Evolutionary conservation across 2,888 invertebrate genomes (phyloP), one percentile per base, ranked within the genome.

Genomic region (Drosophila nigricruria): DNA sequence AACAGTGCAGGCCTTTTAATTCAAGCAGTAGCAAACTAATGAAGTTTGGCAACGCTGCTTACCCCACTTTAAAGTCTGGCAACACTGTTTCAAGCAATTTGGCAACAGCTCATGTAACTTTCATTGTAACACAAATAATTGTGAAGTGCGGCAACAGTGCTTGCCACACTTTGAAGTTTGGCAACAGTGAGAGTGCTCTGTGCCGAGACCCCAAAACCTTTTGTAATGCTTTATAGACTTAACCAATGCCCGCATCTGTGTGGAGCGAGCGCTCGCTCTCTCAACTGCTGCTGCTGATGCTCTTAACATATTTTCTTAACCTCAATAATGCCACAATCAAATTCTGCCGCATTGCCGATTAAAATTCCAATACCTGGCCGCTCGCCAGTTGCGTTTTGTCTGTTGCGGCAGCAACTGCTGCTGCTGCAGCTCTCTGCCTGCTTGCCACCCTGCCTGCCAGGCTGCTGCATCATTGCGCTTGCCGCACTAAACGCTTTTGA

Each of bases 251-350:
- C 43, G 52, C 52, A 38, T 72, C 49, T 20, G 34, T 20, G 20
- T 20, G 23, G 10, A 12, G 57, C 23, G 42, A 8, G 25, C 36
- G 18, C 40, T 42, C 42, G 4, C 53, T 20, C 50, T 50, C 36
- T 54, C 59, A 23, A 58, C 61, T 80, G 60, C 27, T 18, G 18
- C 49, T 18, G 30, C 49, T 49, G 49, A 42, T 62, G 65, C 72
- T 76, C 71, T 89, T 85, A 72, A 77, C 77, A 88, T 84, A 89
- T 89, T 88, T 89, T 53, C 66, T 70, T 79, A 89, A 76, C 84
- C 84, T 77, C 84, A 88, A 84, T 88, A 88, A 88, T 87, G 89
- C 75, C 75, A 66, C 88, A 89, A 84, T 89, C 88, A 83, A 87
- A 81, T 77, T 75, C 54, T 81, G 88, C 81, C 78, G 88, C 83